Evolutionary conservation across 1,140 invertebrate genomes (phyloP).

Genomic region (Manduca sexta): DNA sequence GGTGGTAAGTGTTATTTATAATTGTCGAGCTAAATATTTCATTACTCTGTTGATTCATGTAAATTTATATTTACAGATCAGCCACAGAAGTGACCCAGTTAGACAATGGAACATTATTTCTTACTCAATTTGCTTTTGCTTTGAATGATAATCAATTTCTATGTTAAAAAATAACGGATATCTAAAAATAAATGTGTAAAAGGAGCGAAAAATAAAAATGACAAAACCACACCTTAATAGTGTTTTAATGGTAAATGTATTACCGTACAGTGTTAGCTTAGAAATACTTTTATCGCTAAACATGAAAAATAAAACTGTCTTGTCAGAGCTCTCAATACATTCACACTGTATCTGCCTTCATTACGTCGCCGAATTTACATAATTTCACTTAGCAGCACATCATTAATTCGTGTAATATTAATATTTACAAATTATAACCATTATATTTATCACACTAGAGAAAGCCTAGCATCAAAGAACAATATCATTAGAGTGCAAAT

Average conservation of each 20-base stretch:
- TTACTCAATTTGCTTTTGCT: too few species aligned
- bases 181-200: too few species aligned
- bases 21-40: background rate
- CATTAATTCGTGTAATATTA: background rate
- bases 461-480: too few species aligned
- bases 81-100: too few species aligned
- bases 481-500: background rate
- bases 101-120: too few species aligned
- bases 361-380: background rate
- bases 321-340: constrained; percentile 3
- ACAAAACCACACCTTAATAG: constrained; percentile 1
- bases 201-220: too few species aligned
- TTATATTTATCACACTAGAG: background rate
- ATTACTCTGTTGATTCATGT: too few species aligned
- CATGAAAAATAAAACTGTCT: constrained; percentile 23
- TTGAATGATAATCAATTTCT: too few species aligned
- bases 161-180: too few species aligned
- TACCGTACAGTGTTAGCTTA: constrained; percentile 34
- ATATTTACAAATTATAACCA: background rate
- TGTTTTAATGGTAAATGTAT: constrained; percentile 51
- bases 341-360: background rate
- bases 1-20: constrained; percentile 20
- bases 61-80: too few species aligned
- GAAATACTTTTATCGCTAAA: constrained; percentile 19
- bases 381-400: background rate